Evolutionary conservation across 1,140 invertebrate genomes (phyloP), one percentile per base, ranked within the genome.

Genomic region (Neuroterus valhalla): DNA sequence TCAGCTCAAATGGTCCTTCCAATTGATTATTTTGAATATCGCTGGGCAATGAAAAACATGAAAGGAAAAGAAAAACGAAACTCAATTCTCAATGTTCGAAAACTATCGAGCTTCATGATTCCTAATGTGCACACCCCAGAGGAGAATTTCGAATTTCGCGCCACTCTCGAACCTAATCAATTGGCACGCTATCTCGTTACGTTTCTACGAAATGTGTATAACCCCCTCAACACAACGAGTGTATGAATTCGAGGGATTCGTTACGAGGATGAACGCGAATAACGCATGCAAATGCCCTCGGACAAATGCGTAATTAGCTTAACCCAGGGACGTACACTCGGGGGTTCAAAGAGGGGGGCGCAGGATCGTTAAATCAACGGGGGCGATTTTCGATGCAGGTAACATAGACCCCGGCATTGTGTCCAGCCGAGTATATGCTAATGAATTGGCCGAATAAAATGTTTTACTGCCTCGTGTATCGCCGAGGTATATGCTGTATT

Each of bases 251-350:
- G 43, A 44, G 45, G 31, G 68, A 71, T 71, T 71, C 69, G 70
- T 68, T 75, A 75, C 69, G 66, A 62, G 62, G 46, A 55, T 68
- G 70, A 69, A 71, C 69, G 74, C 71, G 68, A 69, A 75, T 84
- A 84, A 80, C 81, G 82, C 79, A 85, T 85, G 82, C 81, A 84
- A 86, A 86, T 86, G 82, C 68, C 78, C 67, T 62, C 55, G 80
- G 73, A 86, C 84, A 86, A 86, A 85, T 84, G 82, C 82, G 82
- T 84, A 85, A 86, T 86, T 86, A 84, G 80, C 78, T 78, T 84
- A 68, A 74, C 72, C 66, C 66, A 45, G 42, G 45, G 43, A 55
- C 52, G 46, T 44, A 76, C 31, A 76, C 70, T 66, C n/a, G 19
- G 71, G 42, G 43, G 67, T 70, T 44, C n/a, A 12, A 50, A 44